Conservation (phyloP, 2,888 invertebrate genomes). For the Dolomedes plantarius region DNA sequence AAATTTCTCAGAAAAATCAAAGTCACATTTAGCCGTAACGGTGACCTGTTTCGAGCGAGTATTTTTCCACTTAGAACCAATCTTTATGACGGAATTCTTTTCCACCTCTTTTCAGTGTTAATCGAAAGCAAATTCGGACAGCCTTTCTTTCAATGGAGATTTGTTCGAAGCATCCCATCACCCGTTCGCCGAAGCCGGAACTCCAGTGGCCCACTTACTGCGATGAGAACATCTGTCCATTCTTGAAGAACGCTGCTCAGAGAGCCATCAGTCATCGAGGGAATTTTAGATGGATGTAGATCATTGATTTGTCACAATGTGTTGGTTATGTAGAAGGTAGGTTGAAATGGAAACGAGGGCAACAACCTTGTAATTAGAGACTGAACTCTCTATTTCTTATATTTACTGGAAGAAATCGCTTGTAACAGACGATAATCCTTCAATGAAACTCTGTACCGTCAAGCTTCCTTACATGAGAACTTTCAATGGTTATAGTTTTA, state of each 20-base stretch:
- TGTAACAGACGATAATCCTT: too few relatives aligned
- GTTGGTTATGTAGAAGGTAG: not conserved
- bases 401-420: too few relatives aligned
- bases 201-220: not conserved
- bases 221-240: not conserved
- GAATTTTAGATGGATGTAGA: not conserved
- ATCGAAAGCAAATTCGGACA: not conserved
- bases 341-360: not conserved
- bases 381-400: too few relatives aligned
- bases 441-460: too few relatives aligned
- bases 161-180: not conserved
- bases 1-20: too few relatives aligned
- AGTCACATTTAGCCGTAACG: too few relatives aligned
- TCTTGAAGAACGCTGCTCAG: not conserved
- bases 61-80: too few relatives aligned
- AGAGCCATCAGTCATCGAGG: not conserved
- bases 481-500: too few relatives aligned
- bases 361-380: not conserved
- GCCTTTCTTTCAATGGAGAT: not conserved
- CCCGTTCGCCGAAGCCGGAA: not conserved
- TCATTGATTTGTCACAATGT: conserved; percentile 12
- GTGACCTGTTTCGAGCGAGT: too few relatives aligned
- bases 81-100: too few relatives aligned
- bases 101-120: not conserved
- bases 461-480: too few relatives aligned